A percentile compares a stretch with the other conserved stretches of the same genome.
These are phyloP conservation scores for Siphamia tubifer DNA, from an alignment of 2,113 vertebrate species.

Conservation along the genomic window DNA sequence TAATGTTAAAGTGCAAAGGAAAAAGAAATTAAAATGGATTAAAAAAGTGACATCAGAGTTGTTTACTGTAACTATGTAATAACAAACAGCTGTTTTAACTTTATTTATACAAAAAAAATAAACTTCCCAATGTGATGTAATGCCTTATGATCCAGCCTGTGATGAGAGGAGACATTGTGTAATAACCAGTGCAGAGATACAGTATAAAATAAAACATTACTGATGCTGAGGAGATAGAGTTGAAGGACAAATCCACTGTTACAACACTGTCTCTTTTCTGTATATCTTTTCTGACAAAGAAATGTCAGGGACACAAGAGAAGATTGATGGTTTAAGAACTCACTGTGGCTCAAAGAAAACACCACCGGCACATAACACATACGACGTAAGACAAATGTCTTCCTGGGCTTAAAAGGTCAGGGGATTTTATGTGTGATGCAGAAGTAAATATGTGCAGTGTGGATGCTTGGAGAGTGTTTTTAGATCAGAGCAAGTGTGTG, in stretches of 20 bases:
- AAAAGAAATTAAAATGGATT: too few relatives aligned
- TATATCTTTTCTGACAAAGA: constrained; percentile 48
- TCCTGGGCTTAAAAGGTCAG: constrained; percentile 71
- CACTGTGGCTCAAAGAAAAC: constrained; percentile 56
- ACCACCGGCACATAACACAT: constrained; percentile 37
- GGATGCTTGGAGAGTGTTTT: constrained; percentile 23
- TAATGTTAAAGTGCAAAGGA: too few relatives aligned
- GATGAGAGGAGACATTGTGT: constrained; percentile 2
- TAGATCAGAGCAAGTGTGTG: constrained; percentile 50
- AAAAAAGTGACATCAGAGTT: too few relatives aligned
- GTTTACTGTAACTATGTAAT: too few relatives aligned
- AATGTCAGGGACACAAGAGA: constrained; percentile 29
- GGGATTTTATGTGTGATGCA: constrained; percentile 55
- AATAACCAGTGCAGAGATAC: constrained; percentile 6
- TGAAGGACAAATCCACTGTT: constrained; percentile 13
- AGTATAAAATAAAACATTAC: constrained; percentile 1
- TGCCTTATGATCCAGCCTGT: neutral
- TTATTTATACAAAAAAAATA: neutral
- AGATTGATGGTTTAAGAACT: constrained; percentile 55
- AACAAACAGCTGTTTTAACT: too few relatives aligned
- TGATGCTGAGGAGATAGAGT: constrained; percentile 34
- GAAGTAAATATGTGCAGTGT: neutral
- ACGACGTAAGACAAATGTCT: constrained; percentile 74
- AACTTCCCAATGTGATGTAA: neutral
- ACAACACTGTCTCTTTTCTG: neutral